A percentile compares a stretch with the other conserved stretches of the same genome.
Conservation (phyloP, 92 coral and sea anemone species). For the Epizoanthus fatuus region DNA sequence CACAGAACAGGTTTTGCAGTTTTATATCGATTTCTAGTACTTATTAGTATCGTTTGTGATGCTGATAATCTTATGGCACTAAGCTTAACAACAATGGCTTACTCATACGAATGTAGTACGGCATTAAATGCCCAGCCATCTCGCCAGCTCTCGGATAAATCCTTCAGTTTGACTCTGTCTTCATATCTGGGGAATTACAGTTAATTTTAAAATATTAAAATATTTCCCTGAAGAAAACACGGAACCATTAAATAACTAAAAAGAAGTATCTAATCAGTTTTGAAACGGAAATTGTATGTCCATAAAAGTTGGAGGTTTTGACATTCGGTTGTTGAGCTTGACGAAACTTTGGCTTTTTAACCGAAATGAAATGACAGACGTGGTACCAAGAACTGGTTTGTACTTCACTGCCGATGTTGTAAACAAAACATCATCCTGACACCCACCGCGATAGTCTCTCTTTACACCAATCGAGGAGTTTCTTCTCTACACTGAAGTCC, state of each 20-base stretch:
- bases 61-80: neutral
- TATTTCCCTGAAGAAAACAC: no score
- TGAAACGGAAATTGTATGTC: no score
- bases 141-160: conserved; percentile 93
- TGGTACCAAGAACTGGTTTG: no score
- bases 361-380: no score
- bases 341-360: neutral
- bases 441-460: conserved; percentile 87
- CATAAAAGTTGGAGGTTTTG: no score
- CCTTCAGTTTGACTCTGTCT: conserved; percentile 69
- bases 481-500: conserved; percentile 82
- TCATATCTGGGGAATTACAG: conserved; percentile 63
- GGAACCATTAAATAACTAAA: no score
- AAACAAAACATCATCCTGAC: neutral
- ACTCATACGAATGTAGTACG: conserved; percentile 91
- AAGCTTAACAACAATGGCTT: neutral
- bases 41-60: no score
- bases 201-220: no score
- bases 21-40: no score
- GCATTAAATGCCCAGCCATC: conserved; percentile 95
- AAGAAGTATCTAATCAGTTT: no score
- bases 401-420: no score
- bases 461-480: conserved; percentile 89
- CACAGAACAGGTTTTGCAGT: no score
- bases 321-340: neutral